These are phyloP conservation scores for Cepphus grylle DNA, from an alignment of 2,113 vertebrate species.

Conservation along the genomic window DNA sequence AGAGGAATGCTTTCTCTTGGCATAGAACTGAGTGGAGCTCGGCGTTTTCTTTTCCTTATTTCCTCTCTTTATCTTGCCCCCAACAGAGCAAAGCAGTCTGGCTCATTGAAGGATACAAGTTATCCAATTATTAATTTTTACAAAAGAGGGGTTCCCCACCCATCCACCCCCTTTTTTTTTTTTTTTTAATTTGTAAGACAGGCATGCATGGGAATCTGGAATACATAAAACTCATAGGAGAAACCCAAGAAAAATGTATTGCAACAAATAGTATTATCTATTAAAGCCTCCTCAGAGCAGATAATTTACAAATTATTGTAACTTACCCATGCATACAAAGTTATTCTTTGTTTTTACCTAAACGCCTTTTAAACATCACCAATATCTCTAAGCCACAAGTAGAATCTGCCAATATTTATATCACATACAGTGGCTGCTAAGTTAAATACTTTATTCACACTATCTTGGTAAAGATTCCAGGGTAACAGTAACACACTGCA, in stretches of 20 bases:
- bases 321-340: not conserved
- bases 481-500: not conserved
- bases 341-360: not conserved
- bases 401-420: not conserved
- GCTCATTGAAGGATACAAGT: not conserved
- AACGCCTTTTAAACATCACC: not conserved
- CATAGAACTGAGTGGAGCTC: not conserved
- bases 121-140: not conserved
- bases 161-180: too few species aligned
- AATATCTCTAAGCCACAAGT: not conserved
- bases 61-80: not conserved
- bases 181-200: not conserved
- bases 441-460: not conserved
- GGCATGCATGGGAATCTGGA: not conserved
- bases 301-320: not conserved
- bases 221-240: not conserved
- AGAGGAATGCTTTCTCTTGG: not conserved
- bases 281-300: not conserved
- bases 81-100: not conserved
- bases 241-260: rapidly evolving
- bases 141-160: not conserved
- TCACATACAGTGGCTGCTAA: not conserved
- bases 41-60: not conserved
- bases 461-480: not conserved
- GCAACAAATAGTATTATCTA: not conserved